Evolutionary conservation across 2,888 invertebrate genomes (phyloP), one percentile per base, ranked within the genome.

Genomic region (Neuroscelio doddi): DNA sequence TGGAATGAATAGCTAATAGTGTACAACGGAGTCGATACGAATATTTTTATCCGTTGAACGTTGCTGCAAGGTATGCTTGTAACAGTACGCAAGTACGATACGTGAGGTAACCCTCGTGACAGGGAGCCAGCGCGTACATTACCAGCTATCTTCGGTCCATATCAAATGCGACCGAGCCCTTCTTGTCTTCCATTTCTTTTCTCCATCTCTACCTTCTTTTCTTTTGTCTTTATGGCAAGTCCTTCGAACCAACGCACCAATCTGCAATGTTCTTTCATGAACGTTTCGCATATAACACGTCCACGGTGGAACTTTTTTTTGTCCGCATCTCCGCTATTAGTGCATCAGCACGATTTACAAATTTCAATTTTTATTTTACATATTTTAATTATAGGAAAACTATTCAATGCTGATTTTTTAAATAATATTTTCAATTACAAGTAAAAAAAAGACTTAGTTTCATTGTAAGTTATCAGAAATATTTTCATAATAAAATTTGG

Each of bases 61-160:
- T 17, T 30, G 14, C 12, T 29, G 34, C 30, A 57, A 38, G 21
- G 58, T 55, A 55, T 50, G 64, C 41, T 32, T 10, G n/a, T n/a
- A n/a, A 12, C 12, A 52, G 47, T 63, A 57, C 63, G 64, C 64
- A 59, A 58, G 64, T 59, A 59, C 58, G 58, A 64, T 64, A 59
- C 55, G 57, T 12, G 21, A 12, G 21, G 41, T 14, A 47, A 52
- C 47, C 34, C 53, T 52, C 75, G 72, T 80, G 80, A 81, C 81
- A 78, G 77, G 70, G 75, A 78, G 76, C 70, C 77, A 71, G 77
- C 79, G 77, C 79, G 80, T 82, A 81, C 80, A 78, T 83, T 82
- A 81, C 80, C 77, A 72, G 77, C 74, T 81, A 83, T 83, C 82
- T 83, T 63, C 72, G 78, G 78, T 80, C 81, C 81, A 83, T 83